These are phyloP conservation scores for Tichodroma muraria DNA, from an alignment of 2,113 vertebrate species.

Conservation along the genomic window DNA sequence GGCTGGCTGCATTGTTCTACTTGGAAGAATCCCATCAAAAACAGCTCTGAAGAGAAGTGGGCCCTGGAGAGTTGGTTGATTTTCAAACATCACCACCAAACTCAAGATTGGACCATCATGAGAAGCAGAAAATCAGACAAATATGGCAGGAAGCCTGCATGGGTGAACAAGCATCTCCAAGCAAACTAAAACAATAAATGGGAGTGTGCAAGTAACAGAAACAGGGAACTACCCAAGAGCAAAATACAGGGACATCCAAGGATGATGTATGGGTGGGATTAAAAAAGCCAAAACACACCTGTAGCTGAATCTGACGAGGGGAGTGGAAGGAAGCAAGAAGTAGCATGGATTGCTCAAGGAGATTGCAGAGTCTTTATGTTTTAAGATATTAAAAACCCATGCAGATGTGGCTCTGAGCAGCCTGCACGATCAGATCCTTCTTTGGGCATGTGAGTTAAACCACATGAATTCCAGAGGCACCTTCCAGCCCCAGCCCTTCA, in stretches of 20 bases:
- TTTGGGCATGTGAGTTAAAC: not conserved
- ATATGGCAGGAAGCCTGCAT: not conserved
- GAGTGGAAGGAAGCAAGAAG: not conserved
- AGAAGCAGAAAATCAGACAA: not conserved
- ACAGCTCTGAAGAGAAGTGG: not conserved
- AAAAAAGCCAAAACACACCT: not conserved
- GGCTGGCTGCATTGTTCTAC: fast-evolving
- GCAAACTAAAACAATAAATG: not conserved
- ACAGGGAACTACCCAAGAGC: not conserved
- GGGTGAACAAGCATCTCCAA: not conserved
- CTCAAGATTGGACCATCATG: not conserved
- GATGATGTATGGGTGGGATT: not conserved
- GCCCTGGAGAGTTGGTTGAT: not conserved
- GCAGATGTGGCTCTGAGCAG: not conserved
- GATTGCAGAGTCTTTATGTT: not conserved
- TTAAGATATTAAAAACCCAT: not conserved
- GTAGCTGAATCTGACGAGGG: not conserved
- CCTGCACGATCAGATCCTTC: not conserved
- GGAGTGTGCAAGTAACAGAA: fast-evolving
- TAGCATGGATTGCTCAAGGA: not conserved
- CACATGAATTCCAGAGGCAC: not conserved
- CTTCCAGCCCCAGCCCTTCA: not conserved
- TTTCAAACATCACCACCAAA: not conserved
- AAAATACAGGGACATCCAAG: not conserved
- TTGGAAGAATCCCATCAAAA: not conserved